These are phyloP conservation scores for Xestoiulus laeticollis DNA, from an alignment of 2,888 invertebrate species.

Conservation along the genomic window DNA sequence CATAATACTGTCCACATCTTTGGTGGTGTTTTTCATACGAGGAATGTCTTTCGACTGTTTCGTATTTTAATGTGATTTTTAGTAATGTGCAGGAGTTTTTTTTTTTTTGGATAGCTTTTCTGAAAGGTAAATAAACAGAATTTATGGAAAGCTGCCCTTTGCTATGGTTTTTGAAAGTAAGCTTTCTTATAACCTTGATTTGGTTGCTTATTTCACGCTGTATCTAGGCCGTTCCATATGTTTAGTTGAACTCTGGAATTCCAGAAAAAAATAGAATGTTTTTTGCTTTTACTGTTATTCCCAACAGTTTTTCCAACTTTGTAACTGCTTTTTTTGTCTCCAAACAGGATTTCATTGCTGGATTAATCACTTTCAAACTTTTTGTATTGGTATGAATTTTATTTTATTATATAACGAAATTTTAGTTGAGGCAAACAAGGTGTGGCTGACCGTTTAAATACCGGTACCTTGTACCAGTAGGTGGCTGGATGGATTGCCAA, in stretches of 20 bases:
- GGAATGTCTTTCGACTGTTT: background rate
- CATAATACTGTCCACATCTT: background rate
- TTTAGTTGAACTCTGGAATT: background rate
- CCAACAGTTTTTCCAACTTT: background rate
- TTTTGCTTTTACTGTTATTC: background rate
- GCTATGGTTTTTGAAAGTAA: background rate
- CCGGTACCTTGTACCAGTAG: no score
- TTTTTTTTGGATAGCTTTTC: background rate
- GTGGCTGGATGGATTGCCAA: no score
- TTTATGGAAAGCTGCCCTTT: background rate
- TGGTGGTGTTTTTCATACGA: background rate
- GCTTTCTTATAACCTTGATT: background rate
- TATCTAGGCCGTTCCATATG: background rate
- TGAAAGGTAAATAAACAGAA: background rate
- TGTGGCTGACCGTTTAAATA: no score
- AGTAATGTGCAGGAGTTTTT: background rate
- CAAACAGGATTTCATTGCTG: background rate
- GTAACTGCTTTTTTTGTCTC: background rate
- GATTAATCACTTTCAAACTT: background rate
- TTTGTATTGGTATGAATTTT: background rate
- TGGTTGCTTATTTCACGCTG: background rate
- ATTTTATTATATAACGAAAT: background rate
- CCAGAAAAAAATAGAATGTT: background rate
- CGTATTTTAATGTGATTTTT: background rate
- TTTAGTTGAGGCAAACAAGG: background rate